phyloP scores from a whole-genome alignment of 2,797 vertebrate genomes.

The Choloepus didactylus region DNA sequence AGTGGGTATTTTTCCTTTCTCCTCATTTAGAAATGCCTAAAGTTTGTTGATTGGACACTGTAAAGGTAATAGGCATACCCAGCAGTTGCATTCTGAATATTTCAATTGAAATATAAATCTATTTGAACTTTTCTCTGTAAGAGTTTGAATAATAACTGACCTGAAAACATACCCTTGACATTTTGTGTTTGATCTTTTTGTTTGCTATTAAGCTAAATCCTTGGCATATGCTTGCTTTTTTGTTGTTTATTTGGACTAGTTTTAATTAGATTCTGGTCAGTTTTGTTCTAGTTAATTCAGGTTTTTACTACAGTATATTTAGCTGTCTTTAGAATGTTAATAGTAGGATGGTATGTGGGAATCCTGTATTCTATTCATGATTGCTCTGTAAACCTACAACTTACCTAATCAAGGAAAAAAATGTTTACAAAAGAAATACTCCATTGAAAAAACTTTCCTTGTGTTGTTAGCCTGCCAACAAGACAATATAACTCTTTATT shows the following conservation, averaged over 20 bases:
- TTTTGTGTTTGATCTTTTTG: background rate
- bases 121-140: background rate
- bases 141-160: conserved; percentile 15
- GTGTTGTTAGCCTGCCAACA: background rate
- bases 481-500: background rate
- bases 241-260: conserved; percentile 26
- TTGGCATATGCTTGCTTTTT: background rate
- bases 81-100: background rate
- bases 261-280: conserved; percentile 6
- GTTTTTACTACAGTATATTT: background rate
- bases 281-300: background rate
- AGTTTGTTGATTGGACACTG: background rate
- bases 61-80: background rate
- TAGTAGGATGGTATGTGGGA: no score
- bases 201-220: background rate
- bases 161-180: background rate
- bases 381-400: no score
- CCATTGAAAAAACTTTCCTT: background rate
- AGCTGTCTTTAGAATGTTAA: background rate
- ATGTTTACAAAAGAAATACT: background rate
- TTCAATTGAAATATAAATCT: background rate
- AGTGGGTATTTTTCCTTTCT: background rate
- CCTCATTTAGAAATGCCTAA: background rate
- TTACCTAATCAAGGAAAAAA: background rate
- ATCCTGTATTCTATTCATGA: no score